phyloP scores from a whole-genome alignment of 2,113 vertebrate species.

The Tachysurus vachellii region DNA sequence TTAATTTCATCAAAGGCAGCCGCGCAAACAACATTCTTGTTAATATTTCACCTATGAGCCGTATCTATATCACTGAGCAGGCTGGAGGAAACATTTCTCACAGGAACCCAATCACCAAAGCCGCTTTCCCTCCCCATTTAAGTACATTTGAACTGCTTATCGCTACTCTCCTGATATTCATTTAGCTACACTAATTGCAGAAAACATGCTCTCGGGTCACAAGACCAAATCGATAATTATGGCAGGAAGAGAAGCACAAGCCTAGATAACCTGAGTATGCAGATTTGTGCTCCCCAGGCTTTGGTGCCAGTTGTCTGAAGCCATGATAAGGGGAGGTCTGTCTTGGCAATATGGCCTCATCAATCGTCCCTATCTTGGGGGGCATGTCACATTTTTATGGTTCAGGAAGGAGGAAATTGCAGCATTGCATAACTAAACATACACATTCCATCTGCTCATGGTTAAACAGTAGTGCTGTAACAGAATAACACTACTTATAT shows the following conservation, averaged over 20 bases:
- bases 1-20: neutral
- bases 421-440: conserved; percentile 4
- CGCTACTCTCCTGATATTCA: conserved; percentile 45
- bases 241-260: conserved; percentile 41
- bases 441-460: conserved; percentile 10
- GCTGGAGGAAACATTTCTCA: conserved; percentile 32
- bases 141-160: conserved; percentile 50
- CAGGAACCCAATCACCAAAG: conserved; percentile 51
- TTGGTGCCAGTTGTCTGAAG: conserved; percentile 12
- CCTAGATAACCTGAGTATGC: conserved; percentile 30
- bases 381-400: conserved; percentile 7
- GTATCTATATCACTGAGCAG: conserved; percentile 28
- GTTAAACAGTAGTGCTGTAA: conserved; percentile 11
- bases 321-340: conserved; percentile 36
- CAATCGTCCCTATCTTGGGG: conserved; percentile 46
- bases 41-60: conserved; percentile 44
- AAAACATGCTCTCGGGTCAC: conserved; percentile 54
- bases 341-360: conserved; percentile 22
- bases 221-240: conserved; percentile 64
- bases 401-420: neutral
- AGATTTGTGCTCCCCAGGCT: conserved; percentile 16
- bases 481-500: neutral
- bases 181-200: conserved; percentile 49
- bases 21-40: neutral
- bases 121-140: conserved; percentile 9